Base-by-base conservation (phyloP, 2,888 invertebrate species). In the Tipula unca region DNA sequence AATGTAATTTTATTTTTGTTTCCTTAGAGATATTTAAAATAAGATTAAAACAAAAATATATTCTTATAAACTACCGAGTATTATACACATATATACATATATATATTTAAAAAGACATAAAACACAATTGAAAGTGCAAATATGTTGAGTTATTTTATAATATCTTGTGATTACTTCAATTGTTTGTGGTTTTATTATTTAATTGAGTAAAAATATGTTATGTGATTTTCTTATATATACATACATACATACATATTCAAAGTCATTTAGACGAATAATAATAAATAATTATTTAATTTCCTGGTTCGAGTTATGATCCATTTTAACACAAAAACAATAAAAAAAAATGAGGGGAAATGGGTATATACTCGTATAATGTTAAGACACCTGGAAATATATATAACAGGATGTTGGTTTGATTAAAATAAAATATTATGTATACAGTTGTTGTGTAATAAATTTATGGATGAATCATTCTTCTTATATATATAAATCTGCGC, bases 91-190 rank as follows among this genome's bases (percentile, higher is more conserved):
- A 29, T 29, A 29, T 29, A 82, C 13, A 82, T 82, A 69, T 69
- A 69, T 69, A 69, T 69, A 29, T 82, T 13, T 82, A 82, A 14
- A 32, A 83, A 83, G 1, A 83, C 35, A 32, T 83, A 83, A 32
- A 82, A 29, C 32, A 83, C 69, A 69, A 69, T 69, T 69, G 69
- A 69, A 69, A 69, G 69, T 69, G 69, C 69, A 69, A 69, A 69
- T 25, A 69, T 25, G 69, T 69, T 69, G 69, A 69, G 69, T 69
- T 69, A 69, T 69, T 69, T 69, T 69, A 69, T 69, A 69, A 69
- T 69, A 69, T 25, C 20, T 69, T 69, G 69, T 69, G 69, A 69
- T 69, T 69, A 69, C 25, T 69, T 25, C 69, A 69, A 69, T 69
- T 69, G 69, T 69, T 69, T 69, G 69, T 69, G 69, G 69, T 25